A percentile compares a stretch with the other conserved stretches of the same genome.
Conservation (phyloP, 2,113 vertebrate genomes). For the Alexandromys fortis region DNA sequence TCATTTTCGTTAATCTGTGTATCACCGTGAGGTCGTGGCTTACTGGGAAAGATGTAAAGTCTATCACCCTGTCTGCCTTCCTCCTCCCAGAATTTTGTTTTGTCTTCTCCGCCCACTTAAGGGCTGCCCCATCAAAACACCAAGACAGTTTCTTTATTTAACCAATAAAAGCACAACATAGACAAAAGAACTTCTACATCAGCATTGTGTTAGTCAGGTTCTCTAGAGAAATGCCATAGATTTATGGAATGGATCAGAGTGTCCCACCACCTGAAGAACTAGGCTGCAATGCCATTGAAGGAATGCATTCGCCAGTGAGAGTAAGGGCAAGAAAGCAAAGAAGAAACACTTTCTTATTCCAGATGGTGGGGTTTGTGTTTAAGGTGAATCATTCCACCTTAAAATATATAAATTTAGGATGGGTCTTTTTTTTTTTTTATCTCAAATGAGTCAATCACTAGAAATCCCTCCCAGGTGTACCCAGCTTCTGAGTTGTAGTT, state of each 20-base stretch:
- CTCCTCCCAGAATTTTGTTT: too few relatives aligned
- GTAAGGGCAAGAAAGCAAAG: neutral
- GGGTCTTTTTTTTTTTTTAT: neutral
- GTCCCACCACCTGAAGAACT: neutral
- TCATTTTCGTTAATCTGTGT: too few relatives aligned
- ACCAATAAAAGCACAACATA: too few relatives aligned
- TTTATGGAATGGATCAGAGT: neutral
- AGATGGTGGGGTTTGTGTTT: too few relatives aligned
- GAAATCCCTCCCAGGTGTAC: neutral
- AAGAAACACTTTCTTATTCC: neutral
- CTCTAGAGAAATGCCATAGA: neutral
- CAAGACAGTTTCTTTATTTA: too few relatives aligned
- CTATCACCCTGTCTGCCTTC: too few relatives aligned
- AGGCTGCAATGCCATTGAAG: neutral
- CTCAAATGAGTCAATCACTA: neutral
- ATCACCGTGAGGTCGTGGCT: accelerated
- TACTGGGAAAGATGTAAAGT: too few relatives aligned
- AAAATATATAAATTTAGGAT: neutral
- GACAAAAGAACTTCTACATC: too few relatives aligned
- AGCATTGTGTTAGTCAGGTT: neutral
- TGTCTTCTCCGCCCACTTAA: too few relatives aligned
- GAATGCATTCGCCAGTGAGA: neutral
- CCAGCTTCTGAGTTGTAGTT: neutral
- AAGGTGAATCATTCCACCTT: neutral
- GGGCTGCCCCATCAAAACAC: too few relatives aligned